phyloP scores from a whole-genome alignment of 92 coral and sea anemone species.

The Parazoanthus darwini region DNA sequence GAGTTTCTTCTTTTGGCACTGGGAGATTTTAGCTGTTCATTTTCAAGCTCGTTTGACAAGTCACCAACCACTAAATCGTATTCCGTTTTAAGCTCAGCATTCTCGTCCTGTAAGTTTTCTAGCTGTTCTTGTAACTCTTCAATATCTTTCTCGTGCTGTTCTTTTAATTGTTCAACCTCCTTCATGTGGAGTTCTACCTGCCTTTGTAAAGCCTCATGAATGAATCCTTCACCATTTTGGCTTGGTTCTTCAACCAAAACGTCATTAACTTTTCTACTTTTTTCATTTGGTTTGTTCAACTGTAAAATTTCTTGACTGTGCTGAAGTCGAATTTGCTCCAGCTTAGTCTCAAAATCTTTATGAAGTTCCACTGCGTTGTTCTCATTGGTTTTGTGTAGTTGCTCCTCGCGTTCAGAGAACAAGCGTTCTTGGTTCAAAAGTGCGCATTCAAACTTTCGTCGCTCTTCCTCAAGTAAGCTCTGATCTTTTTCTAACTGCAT shows the following conservation, averaged over 20 bases:
- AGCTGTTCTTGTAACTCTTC: constrained; percentile 75
- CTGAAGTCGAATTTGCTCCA: constrained; percentile 2
- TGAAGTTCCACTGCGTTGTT: neutral
- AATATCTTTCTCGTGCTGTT: constrained; percentile 66
- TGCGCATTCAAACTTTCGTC: constrained; percentile 39
- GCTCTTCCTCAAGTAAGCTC: constrained; percentile 44
- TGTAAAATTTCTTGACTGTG: constrained; percentile 15
- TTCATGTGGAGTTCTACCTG: constrained; percentile 40
- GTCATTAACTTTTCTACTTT: constrained; percentile 49
- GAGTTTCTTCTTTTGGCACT: constrained; percentile 44
- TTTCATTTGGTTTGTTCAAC: constrained; percentile 48
- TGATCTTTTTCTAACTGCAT: constrained; percentile 51
- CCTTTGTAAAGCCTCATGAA: constrained; percentile 42
- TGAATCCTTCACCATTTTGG: constrained; percentile 55
- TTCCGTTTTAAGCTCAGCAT: constrained; percentile 81
- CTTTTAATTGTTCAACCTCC: constrained; percentile 70
- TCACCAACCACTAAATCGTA: constrained; percentile 84
- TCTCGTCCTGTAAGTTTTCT: constrained; percentile 82
- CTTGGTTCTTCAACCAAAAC: constrained; percentile 54
- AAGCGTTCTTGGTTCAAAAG: constrained; percentile 24
- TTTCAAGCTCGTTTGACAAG: constrained; percentile 76
- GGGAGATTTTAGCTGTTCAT: constrained; percentile 44
- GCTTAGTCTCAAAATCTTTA: constrained; percentile 7
- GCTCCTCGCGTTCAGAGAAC: neutral
- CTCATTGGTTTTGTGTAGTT: neutral